phyloP scores from a whole-genome alignment of 2,888 invertebrate species.

The Lamellibrachia satsuma region DNA sequence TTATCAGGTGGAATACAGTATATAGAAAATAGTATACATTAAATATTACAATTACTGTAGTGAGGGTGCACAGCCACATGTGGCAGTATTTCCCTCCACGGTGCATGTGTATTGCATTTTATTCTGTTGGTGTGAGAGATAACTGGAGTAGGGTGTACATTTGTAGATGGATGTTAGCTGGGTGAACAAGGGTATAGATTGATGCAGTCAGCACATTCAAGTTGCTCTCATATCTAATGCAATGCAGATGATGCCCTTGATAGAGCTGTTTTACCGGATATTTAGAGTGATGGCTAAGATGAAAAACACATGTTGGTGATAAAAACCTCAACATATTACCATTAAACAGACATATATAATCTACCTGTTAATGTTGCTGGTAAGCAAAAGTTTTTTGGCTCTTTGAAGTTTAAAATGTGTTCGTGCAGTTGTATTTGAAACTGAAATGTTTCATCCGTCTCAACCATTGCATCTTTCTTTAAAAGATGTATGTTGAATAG shows the following conservation, averaged over 20 bases:
- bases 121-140: no score
- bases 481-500: neutral
- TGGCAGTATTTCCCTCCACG: no score
- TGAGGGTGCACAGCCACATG: no score
- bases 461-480: neutral
- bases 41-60: no score
- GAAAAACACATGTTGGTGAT: neutral
- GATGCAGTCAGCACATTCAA: neutral
- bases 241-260: neutral
- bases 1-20: no score
- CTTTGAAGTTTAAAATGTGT: neutral
- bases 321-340: neutral
- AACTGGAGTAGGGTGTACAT: neutral
- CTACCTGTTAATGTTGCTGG: neutral
- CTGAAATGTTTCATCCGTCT: neutral
- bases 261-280: neutral
- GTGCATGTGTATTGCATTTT: no score
- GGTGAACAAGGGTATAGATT: constrained; percentile 1
- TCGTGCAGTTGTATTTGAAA: neutral
- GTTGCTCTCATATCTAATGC: neutral
- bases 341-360: neutral
- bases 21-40: no score
- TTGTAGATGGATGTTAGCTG: neutral
- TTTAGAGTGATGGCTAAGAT: neutral
- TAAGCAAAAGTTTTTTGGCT: neutral